A percentile compares a stretch with the other conserved stretches of the same genome.
These are phyloP conservation scores for Aphelenchoides fujianensis DNA, from an alignment of 1,140 invertebrate species.

Conservation along the genomic window DNA sequence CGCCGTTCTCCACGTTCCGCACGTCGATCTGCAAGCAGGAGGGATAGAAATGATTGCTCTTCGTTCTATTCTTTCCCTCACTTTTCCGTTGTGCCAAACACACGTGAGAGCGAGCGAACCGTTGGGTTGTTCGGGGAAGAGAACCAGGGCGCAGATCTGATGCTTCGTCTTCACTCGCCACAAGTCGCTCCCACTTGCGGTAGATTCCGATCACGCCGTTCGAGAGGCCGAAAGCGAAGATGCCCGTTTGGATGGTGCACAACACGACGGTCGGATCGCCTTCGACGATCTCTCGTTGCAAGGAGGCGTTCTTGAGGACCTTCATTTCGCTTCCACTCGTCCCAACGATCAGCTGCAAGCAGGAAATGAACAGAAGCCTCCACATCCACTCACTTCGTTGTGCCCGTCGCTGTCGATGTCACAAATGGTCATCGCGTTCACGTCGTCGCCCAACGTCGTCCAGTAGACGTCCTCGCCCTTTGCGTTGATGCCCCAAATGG, in stretches of 20 bases:
- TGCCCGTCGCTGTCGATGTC: conserved; percentile 45
- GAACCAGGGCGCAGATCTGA: conserved; percentile 38
- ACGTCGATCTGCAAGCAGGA: conserved; percentile 44
- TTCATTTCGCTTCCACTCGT: conserved; percentile 48
- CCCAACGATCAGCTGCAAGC: conserved; percentile 43
- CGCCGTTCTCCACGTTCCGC: conserved; percentile 32
- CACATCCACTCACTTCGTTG: conserved; percentile 43
- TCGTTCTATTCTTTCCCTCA: conserved; percentile 4
- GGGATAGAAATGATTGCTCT: conserved; percentile 2
- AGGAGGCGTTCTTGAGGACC: conserved; percentile 44
- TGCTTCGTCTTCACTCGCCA: conserved; percentile 51
- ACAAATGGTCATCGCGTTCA: conserved; percentile 28
- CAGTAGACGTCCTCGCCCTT: conserved; percentile 27
- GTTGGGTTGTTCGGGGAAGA: conserved; percentile 32
- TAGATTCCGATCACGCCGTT: conserved; percentile 49
- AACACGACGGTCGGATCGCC: conserved; percentile 41
- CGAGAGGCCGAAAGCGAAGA: conserved; percentile 44
- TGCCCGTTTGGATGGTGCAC: conserved; percentile 26
- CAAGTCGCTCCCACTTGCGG: conserved; percentile 33
- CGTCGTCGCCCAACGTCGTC: conserved; percentile 26
- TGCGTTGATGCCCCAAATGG: conserved; percentile 31
- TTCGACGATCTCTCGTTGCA: conserved; percentile 40
- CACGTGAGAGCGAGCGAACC: conserved; percentile 27
- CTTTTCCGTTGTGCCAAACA: conserved; percentile 51
- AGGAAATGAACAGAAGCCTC: conserved; percentile 6